Evolutionary conservation across 1,140 invertebrate genomes (phyloP).

Genomic region (Cyphomyrmex costatus): DNA sequence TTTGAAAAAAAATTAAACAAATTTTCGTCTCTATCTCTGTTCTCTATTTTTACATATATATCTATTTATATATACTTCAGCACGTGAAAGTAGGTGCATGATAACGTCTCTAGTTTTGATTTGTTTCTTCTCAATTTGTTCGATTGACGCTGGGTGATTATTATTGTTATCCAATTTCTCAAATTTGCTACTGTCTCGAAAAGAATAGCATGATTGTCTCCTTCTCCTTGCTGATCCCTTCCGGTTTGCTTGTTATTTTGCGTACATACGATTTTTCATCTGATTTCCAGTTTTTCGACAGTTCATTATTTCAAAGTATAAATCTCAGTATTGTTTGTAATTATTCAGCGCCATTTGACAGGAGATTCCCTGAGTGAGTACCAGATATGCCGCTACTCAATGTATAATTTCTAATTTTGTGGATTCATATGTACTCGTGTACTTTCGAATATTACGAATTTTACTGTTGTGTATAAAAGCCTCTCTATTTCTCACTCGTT

Average conservation of each 20-base stretch:
- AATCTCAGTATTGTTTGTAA: constrained; percentile 87
- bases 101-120: constrained; percentile 73
- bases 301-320: constrained; percentile 86
- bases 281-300: constrained; percentile 83
- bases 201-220: constrained; percentile 75
- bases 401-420: constrained; percentile 85
- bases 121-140: constrained; percentile 75
- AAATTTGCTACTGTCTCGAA: constrained; percentile 22
- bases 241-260: constrained; percentile 61
- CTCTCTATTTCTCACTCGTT: constrained; percentile 80
- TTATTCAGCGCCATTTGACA: constrained; percentile 87
- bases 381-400: constrained; percentile 86
- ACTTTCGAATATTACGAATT: constrained; percentile 67
- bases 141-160: constrained; percentile 71
- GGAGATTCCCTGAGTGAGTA: constrained; percentile 87
- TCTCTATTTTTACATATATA: constrained; percentile 58
- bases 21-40: constrained; percentile 61
- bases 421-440: constrained; percentile 79
- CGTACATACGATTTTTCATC: constrained; percentile 74
- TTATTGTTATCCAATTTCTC: constrained; percentile 62
- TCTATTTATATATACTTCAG: constrained; percentile 75
- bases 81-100: constrained; percentile 82
- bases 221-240: background rate
- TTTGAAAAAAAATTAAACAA: constrained; percentile 60
- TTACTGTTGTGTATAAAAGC: constrained; percentile 58